A percentile compares a stretch with the other conserved stretches of the same genome.
phyloP scores from a whole-genome alignment of 1,140 invertebrate genomes.

The Drosophila athabasca region DNA sequence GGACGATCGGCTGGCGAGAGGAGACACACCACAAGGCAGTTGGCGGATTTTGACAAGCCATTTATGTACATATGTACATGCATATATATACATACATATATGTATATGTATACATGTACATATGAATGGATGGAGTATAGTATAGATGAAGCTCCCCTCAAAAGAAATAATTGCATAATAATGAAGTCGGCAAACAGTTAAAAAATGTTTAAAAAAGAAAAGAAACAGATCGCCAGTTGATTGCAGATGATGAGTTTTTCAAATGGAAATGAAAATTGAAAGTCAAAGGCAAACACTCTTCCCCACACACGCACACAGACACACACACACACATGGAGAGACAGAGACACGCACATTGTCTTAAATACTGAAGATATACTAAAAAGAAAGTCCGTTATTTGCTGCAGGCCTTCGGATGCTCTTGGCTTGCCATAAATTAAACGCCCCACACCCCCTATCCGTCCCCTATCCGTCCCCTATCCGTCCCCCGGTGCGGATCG shows the following conservation, averaged over 20 bases:
- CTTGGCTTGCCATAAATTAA: constrained; percentile 74
- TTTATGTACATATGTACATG: no score
- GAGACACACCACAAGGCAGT: not conserved
- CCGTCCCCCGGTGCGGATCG: constrained; percentile 17
- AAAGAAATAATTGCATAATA: constrained; percentile 43
- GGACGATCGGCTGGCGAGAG: constrained; percentile 33
- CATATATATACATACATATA: no score
- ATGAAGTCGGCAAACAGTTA: constrained; percentile 24
- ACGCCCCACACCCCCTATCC: constrained; percentile 28
- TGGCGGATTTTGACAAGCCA: constrained; percentile 27
- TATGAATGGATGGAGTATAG: no score
- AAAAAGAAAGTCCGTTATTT: constrained; percentile 71
- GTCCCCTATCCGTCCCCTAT: not conserved
- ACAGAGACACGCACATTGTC: constrained; percentile 18
- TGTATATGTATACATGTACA: no score
- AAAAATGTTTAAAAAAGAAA: constrained; percentile 15
- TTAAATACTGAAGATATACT: constrained; percentile 37
- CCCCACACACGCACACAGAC: no score
- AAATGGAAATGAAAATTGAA: constrained; percentile 68
- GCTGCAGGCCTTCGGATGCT: constrained; percentile 60
- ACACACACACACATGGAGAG: no score
- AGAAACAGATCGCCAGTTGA: constrained; percentile 32
- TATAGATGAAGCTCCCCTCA: constrained; percentile 1
- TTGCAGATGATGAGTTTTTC: constrained; percentile 52
- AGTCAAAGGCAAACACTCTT: constrained; percentile 64